phyloP scores from a whole-genome alignment of 2,888 invertebrate species.

The Stenchaetothrips biformis region DNA sequence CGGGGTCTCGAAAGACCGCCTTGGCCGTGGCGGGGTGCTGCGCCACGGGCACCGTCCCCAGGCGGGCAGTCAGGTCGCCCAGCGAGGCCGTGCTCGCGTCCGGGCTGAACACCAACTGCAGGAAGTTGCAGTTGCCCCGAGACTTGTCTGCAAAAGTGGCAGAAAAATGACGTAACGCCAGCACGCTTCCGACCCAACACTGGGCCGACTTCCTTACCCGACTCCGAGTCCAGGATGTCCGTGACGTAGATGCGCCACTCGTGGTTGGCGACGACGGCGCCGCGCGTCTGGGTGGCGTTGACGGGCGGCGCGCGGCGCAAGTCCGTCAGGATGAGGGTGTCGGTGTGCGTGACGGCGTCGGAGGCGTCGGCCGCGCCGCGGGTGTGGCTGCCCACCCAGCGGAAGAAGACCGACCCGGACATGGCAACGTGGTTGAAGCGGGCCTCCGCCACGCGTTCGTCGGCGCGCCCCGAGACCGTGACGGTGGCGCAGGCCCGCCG shows the following conservation, averaged over 20 bases:
- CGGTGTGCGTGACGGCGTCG: not conserved
- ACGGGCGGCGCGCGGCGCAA: constrained; percentile 63
- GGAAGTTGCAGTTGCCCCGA: constrained; percentile 74
- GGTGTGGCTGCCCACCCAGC: constrained; percentile 55
- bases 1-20: constrained; percentile 64
- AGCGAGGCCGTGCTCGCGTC: constrained; percentile 64
- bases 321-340: constrained; percentile 63
- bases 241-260: constrained; percentile 86
- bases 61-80: constrained; percentile 71
- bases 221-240: constrained; percentile 74
- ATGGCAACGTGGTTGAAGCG: constrained; percentile 65
- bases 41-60: constrained; percentile 72
- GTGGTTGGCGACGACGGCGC: constrained; percentile 57
- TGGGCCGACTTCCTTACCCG: constrained; percentile 43
- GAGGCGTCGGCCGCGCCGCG: constrained; percentile 61
- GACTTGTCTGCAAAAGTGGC: constrained; percentile 51
- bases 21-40: constrained; percentile 53
- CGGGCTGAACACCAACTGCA: constrained; percentile 81
- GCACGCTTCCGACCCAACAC: not conserved
- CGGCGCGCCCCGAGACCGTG: constrained; percentile 60
- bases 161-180: not conserved
- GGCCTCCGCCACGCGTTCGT: constrained; percentile 73
- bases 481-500: constrained; percentile 69
- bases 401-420: constrained; percentile 70
- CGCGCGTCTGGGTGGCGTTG: constrained; percentile 44